A percentile compares a stretch with the other conserved stretches of the same genome.
These are phyloP conservation scores for Aphaenogaster ashmeadi DNA, from an alignment of 1,140 invertebrate species.

Conservation along the genomic window DNA sequence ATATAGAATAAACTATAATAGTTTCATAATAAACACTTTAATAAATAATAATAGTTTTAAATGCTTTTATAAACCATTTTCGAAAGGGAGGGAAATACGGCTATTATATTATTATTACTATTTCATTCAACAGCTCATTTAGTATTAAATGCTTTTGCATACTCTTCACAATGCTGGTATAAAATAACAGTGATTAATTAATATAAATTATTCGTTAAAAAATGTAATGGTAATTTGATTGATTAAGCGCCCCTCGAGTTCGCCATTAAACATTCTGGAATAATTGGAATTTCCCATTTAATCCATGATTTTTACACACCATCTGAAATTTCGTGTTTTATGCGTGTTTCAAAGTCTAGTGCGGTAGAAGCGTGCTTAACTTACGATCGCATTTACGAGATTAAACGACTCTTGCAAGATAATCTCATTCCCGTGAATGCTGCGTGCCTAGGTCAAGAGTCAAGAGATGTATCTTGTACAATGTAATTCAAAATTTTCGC, in stretches of 20 bases:
- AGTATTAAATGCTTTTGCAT: not conserved
- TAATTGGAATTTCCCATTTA: conserved; percentile 55
- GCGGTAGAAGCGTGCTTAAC: not conserved
- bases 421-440: conserved; percentile 61
- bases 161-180: not conserved
- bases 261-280: conserved; percentile 56
- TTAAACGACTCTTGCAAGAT: conserved; percentile 66
- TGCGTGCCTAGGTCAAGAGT: conserved; percentile 23
- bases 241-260: conserved; percentile 10
- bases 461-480: not conserved
- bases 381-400: conserved; percentile 54
- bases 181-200: conserved; percentile 15
- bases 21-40: not conserved
- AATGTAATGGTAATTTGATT: conserved; percentile 20
- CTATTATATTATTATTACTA: not conserved
- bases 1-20: not conserved
- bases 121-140: not conserved
- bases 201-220: conserved; percentile 15
- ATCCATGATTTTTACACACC: not conserved
- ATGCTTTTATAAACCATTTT: not conserved
- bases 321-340: conserved; percentile 50
- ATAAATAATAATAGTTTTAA: not conserved
- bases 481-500: conserved; percentile 29
- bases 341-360: not conserved
- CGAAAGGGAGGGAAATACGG: not conserved